phyloP scores from a whole-genome alignment of 2,113 vertebrate genomes.

The Myrmecobius fasciatus region DNA sequence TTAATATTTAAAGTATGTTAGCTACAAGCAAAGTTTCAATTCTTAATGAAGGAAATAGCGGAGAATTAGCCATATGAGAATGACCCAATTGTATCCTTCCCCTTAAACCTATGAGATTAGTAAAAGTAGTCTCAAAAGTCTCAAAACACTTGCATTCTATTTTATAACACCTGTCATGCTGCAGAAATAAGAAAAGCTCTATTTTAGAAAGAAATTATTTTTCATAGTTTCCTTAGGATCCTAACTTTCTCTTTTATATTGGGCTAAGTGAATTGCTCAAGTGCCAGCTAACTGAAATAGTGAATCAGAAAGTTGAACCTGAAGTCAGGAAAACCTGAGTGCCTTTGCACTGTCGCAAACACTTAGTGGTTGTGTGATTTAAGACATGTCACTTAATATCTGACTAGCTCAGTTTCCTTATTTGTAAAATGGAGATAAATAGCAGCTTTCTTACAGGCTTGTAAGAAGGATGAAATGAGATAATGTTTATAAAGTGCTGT shows the following conservation, averaged over 20 bases:
- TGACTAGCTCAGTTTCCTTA: not conserved
- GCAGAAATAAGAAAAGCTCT: not conserved
- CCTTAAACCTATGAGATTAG: not conserved
- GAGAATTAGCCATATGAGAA: constrained; percentile 9
- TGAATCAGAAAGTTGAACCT: not conserved
- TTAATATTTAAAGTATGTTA: not conserved
- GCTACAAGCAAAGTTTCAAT: constrained; percentile 38
- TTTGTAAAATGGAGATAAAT: not conserved
- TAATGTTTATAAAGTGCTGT: not conserved
- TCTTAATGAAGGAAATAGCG: constrained; percentile 12
- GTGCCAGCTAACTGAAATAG: not conserved
- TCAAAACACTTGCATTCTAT: not conserved
- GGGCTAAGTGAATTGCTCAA: constrained; percentile 11
- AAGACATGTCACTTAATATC: not conserved
- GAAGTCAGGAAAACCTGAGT: not conserved
- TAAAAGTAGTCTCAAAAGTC: not conserved
- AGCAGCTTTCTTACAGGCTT: not conserved
- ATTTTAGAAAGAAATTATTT: constrained; percentile 1
- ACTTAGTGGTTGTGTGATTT: not conserved
- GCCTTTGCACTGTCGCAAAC: not conserved
- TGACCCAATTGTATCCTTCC: not conserved
- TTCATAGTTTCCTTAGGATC: constrained; percentile 13
- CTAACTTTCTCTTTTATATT: constrained; percentile 10
- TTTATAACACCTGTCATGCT: not conserved
- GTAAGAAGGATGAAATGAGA: not conserved